A percentile compares a stretch with the other conserved stretches of the same genome.
phyloP scores from a whole-genome alignment of 2,888 invertebrate species.

The Sarcophaga rosellei region DNA sequence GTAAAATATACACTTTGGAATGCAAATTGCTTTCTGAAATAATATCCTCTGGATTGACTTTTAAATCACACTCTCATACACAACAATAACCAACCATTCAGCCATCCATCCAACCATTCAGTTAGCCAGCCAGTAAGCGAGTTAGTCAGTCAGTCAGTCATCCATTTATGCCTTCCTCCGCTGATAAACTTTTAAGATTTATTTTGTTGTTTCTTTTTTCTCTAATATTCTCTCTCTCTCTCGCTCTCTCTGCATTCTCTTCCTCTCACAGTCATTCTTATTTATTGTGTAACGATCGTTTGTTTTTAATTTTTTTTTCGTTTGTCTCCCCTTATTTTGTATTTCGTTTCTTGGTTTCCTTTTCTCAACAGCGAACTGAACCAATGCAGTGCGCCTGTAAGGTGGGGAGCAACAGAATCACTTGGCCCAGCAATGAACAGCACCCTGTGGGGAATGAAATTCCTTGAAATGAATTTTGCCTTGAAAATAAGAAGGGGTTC shows the following conservation, averaged over 20 bases:
- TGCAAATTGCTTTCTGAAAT: constrained; percentile 75
- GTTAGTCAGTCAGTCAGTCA: not conserved
- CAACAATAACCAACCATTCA: not conserved
- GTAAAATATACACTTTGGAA: constrained; percentile 74
- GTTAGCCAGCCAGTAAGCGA: constrained; percentile 1
- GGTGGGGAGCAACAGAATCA: constrained; percentile 20
- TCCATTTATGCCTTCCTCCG: not conserved
- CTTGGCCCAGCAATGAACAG: constrained; percentile 19
- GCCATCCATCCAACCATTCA: not conserved
- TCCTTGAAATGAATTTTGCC: constrained; percentile 49
- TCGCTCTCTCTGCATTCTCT: not conserved
- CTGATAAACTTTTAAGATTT: not conserved
- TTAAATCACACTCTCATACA: constrained; percentile 35
- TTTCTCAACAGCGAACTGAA: not conserved
- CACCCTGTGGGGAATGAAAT: constrained; percentile 67
- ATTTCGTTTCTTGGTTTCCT: constrained; percentile 11
- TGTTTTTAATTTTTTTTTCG: not conserved
- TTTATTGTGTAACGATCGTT: constrained; percentile 46
- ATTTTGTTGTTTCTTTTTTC: not conserved
- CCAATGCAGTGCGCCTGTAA: constrained; percentile 6
- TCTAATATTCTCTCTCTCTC: not conserved
- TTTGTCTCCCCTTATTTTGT: constrained; percentile 43
- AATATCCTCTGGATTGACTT: constrained; percentile 62
- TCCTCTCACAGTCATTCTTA: not conserved
- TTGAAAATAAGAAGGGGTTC: constrained; percentile 30